These are phyloP conservation scores for Intellagama lesueurii DNA, from an alignment of 2,797 vertebrate genomes.

Conservation along the genomic window DNA sequence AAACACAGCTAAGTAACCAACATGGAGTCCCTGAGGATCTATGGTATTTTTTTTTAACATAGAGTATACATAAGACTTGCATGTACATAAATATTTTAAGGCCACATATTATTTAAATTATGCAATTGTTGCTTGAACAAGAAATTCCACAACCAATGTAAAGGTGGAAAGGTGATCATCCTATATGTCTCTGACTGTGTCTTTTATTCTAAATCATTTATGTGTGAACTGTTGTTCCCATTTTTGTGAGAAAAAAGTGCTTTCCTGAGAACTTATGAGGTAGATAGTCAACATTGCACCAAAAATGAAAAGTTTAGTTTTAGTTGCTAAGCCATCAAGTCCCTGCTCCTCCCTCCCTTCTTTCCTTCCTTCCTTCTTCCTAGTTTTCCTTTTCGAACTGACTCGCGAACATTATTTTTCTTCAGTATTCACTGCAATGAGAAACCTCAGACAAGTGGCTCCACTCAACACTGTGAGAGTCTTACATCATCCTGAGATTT, in stretches of 20 bases:
- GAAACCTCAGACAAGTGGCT: background rate
- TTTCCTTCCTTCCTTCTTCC: background rate
- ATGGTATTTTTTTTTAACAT: conserved; percentile 28
- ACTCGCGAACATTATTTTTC: conserved; percentile 41
- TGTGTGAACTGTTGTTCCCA: conserved; percentile 51
- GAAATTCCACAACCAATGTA: conserved; percentile 72
- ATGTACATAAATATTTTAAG: no score
- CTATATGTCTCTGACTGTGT: conserved; percentile 73
- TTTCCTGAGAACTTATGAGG: conserved; percentile 54
- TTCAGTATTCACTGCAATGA: background rate
- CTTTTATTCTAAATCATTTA: conserved; percentile 74
- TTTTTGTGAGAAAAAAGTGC: conserved; percentile 48
- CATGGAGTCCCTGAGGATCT: background rate
- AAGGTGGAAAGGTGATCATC: conserved; percentile 72
- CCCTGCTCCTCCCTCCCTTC: background rate
- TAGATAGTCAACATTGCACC: conserved; percentile 30
- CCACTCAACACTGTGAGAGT: background rate
- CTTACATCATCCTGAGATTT: conserved; percentile 7
- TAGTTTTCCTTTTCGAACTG: conserved; percentile 53
- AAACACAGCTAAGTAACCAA: background rate
- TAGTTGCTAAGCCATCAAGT: conserved; percentile 30
- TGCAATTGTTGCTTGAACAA: conserved; percentile 72
- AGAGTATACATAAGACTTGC: no score
- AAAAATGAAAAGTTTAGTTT: conserved; percentile 48
- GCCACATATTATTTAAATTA: conserved; percentile 61